Conservation (phyloP, 2,113 vertebrate genomes). For the Gulo gulo region DNA sequence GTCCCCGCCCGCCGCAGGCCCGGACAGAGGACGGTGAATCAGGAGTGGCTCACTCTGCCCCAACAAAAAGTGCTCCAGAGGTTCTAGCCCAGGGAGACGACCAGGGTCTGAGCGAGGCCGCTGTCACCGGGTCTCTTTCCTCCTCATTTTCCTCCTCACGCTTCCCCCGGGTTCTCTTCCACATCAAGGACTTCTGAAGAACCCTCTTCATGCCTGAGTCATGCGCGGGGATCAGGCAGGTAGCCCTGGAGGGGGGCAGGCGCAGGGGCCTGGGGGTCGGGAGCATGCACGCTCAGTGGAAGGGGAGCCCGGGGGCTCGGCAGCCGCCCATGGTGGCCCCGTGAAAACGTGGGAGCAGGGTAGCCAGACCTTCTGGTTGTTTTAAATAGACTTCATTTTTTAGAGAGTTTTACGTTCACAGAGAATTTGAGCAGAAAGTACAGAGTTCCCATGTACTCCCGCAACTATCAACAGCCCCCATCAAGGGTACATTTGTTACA, state of each 20-base stretch:
- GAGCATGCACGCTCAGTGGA: fast-evolving
- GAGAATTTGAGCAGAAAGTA: neutral
- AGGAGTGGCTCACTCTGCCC: neutral
- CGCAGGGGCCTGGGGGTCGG: neutral
- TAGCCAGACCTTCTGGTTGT: neutral
- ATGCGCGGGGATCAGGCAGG: neutral
- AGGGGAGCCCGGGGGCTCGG: fast-evolving
- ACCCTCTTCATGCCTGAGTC: neutral
- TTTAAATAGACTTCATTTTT: neutral
- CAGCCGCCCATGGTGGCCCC: fast-evolving
- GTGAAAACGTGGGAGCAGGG: fast-evolving
- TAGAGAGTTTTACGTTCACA: neutral
- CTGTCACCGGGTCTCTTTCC: neutral
- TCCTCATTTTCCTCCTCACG: neutral
- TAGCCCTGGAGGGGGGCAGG: neutral
- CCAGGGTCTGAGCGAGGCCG: neutral
- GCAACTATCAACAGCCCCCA: fast-evolving
- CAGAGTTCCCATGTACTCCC: fast-evolving
- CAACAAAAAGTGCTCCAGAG: neutral
- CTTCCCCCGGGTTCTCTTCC: neutral
- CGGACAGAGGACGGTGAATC: neutral
- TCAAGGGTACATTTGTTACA: neutral
- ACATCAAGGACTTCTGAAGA: neutral
- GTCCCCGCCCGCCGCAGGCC: neutral
- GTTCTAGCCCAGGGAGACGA: neutral